These are phyloP conservation scores for Barnardius zonarius DNA, from an alignment of 2,113 vertebrate genomes.

Conservation along the genomic window DNA sequence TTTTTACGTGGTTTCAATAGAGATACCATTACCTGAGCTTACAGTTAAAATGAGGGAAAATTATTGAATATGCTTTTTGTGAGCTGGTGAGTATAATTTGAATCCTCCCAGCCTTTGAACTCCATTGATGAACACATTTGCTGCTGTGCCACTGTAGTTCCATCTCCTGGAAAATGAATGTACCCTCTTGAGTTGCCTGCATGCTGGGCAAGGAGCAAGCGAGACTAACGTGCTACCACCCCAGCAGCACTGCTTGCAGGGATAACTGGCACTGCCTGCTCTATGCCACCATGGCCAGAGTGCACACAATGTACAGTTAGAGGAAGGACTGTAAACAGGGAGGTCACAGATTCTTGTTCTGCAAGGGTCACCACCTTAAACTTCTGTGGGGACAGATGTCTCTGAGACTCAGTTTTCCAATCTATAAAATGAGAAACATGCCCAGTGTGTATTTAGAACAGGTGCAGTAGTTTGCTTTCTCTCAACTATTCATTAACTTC, in stretches of 20 bases:
- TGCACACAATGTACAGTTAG: rapidly evolving
- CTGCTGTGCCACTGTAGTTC: background rate
- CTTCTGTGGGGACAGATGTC: background rate
- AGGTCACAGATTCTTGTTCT: background rate
- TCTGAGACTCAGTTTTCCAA: background rate
- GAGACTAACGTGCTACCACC: background rate
- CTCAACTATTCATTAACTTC: background rate
- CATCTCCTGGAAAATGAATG: background rate
- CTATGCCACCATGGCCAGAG: rapidly evolving
- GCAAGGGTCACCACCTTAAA: background rate
- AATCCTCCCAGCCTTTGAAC: background rate
- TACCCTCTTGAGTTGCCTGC: rapidly evolving
- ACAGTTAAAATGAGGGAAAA: background rate
- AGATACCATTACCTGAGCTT: background rate
- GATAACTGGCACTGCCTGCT: rapidly evolving
- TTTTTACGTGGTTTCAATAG: background rate
- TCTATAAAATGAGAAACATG: background rate
- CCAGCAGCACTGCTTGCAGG: rapidly evolving
- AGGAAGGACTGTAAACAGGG: background rate
- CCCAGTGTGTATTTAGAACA: background rate
- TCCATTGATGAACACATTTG: rapidly evolving
- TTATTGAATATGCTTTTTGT: background rate
- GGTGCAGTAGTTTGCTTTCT: background rate
- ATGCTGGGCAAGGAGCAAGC: rapidly evolving
- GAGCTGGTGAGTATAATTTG: background rate